Conservation (phyloP, 2,888 invertebrate species). For the Formica aserva region DNA sequence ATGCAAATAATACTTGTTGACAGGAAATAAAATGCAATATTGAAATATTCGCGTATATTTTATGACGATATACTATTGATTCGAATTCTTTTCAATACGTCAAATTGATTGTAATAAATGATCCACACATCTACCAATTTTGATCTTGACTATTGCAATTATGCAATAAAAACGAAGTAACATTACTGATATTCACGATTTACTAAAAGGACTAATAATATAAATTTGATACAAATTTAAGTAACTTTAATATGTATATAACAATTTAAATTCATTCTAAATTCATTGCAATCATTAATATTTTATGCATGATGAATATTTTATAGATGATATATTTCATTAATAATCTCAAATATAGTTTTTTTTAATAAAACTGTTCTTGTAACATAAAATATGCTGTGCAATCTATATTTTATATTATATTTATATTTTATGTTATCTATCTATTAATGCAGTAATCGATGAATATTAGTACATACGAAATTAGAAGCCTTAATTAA, state of each 20-base stretch:
- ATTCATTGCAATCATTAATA: not conserved
- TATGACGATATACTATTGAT: not conserved
- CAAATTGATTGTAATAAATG: not conserved
- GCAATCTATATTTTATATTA: not conserved
- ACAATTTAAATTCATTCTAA: not conserved
- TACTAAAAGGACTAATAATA: not conserved
- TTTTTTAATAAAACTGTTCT: too few species aligned
- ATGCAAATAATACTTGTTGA: not conserved
- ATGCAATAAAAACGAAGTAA: not conserved
- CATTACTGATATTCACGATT: not conserved
- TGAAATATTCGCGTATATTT: not conserved
- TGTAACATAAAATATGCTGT: not conserved
- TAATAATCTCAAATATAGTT: too few species aligned
- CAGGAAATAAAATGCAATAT: constrained; percentile 6
- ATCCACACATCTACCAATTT: not conserved
- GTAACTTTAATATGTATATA: not conserved
- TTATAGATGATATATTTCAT: too few species aligned
- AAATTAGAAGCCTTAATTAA: constrained; percentile 8
- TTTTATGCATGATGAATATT: too few species aligned
- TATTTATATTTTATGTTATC: too few species aligned
- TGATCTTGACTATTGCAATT: not conserved
- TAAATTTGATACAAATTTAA: not conserved
- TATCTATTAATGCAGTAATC: not conserved
- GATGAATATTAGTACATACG: not conserved
- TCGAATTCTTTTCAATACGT: not conserved